Evolutionary conservation across 1,140 invertebrate genomes (phyloP).

Genomic region (Megalonaias nervosa): DNA sequence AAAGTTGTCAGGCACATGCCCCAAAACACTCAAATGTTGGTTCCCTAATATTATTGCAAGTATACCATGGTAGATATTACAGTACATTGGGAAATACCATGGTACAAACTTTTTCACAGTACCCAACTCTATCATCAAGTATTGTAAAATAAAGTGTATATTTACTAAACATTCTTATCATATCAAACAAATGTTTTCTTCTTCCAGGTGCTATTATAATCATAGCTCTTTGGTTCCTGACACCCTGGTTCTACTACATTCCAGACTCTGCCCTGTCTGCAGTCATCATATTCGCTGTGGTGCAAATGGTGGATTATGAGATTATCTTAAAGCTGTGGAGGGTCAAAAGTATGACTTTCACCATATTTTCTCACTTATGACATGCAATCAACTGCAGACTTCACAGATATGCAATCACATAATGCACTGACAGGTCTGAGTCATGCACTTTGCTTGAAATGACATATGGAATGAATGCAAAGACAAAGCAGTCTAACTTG

Average conservation of each 20-base stretch:
- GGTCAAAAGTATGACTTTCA: slow-evolving; percentile 63
- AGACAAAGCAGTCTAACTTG: no score
- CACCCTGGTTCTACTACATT: slow-evolving; percentile 71
- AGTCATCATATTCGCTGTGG: slow-evolving; percentile 72
- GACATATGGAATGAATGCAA: no score
- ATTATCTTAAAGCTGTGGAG: slow-evolving; percentile 64
- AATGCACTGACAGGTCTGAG: neutral
- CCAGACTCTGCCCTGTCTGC: slow-evolving; percentile 71
- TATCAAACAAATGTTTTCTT: slow-evolving; percentile 4
- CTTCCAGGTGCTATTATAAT: slow-evolving; percentile 68
- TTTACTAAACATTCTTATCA: neutral
- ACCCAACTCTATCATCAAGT: no score
- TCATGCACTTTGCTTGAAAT: neutral
- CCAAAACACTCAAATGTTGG: no score
- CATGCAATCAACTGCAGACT: neutral
- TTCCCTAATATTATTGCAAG: no score
- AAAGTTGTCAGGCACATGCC: no score
- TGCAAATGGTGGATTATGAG: slow-evolving; percentile 70
- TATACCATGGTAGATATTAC: no score
- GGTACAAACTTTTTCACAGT: no score
- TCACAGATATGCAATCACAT: neutral
- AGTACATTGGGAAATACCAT: no score
- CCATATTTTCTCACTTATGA: neutral
- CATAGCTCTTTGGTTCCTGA: slow-evolving; percentile 67
- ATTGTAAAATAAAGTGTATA: no score